Evolutionary conservation across 1,140 invertebrate species (phyloP), one percentile per base, ranked within the genome.

Genomic region (Pararge aegeria): DNA sequence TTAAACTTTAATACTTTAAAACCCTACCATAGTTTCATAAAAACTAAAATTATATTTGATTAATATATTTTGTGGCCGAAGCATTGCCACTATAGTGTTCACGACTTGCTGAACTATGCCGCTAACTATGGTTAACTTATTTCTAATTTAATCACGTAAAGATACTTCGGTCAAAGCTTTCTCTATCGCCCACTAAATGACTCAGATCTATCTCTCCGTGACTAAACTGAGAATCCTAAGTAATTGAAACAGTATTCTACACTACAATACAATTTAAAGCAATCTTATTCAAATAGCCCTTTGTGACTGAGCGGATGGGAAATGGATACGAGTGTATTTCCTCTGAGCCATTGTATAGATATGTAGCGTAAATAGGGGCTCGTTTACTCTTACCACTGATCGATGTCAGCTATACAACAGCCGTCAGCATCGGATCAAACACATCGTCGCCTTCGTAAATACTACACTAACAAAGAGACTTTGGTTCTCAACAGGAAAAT

Each of bases 351-450:
- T 46, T 46, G 42, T 15, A 20, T 20, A 46, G 7, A 4, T n/a
- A 9, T 2, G 34, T 42, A 42, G 1, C 16, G 15, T 18, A 20
- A 21, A 46, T 46, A 46, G 38, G 42, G 10, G 42, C 42, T 20
- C 42, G 9, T 46, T 46, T 46, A 20, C 19, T 9, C 42, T 46
- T 20, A 46, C 44, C 63, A 52, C 50, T 66, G 60, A 70, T 72
- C 58, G 55, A 71, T 67, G 57, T 58, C 24, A 29, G 37, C 42
- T 27, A 40, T 55, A 59, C 24, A 54, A 46, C 9, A 13, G 46
- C 52, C 48, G 52, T 62, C 55, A 54, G 53, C 49, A 49, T 44
- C 24, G 44, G 44, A 59, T 63, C 55, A 59, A 62, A 62, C 46
- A 51, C 55, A 38, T 59, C 49, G 40, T 55, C 13, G 53, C 49